These are phyloP conservation scores for Bufo gargarizans DNA, from an alignment of 2,113 vertebrate genomes.

Conservation along the genomic window DNA sequence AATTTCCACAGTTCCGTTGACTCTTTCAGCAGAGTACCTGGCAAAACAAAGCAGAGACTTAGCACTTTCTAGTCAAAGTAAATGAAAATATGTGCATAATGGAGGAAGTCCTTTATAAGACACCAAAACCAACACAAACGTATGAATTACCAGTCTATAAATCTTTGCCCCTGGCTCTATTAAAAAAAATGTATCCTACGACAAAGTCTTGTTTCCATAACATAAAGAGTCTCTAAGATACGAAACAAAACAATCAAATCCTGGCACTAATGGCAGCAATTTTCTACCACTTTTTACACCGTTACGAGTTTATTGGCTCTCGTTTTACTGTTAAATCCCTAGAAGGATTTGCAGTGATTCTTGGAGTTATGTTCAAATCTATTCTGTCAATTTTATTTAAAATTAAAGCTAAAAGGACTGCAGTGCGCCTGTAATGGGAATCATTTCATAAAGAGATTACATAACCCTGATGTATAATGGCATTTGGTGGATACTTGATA, in stretches of 20 bases:
- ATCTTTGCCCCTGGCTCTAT: conserved; percentile 30
- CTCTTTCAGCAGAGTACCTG: conserved; percentile 45
- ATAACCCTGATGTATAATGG: neutral
- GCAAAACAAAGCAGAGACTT: conserved; percentile 48
- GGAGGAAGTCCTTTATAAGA: conserved; percentile 33
- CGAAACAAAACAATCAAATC: conserved; percentile 35
- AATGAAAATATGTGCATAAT: conserved; percentile 46
- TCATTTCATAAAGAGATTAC: neutral
- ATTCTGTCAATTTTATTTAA: conserved; percentile 25
- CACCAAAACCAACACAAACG: conserved; percentile 55
- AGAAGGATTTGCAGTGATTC: neutral
- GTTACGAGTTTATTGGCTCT: conserved; percentile 1
- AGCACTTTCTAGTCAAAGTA: conserved; percentile 42
- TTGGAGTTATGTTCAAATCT: conserved; percentile 20
- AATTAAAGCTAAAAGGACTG: neutral
- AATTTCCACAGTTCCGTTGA: conserved; percentile 40
- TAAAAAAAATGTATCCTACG: conserved; percentile 18
- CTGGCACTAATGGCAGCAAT: neutral
- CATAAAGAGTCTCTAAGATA: conserved; percentile 46
- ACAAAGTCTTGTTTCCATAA: conserved; percentile 50
- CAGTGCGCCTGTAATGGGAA: neutral
- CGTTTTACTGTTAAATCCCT: neutral
- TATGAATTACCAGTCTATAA: conserved; percentile 53
- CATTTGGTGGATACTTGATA: neutral
- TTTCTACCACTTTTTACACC: neutral